phyloP scores from a whole-genome alignment of 2,888 invertebrate species.

The Andricus quercusramuli region DNA sequence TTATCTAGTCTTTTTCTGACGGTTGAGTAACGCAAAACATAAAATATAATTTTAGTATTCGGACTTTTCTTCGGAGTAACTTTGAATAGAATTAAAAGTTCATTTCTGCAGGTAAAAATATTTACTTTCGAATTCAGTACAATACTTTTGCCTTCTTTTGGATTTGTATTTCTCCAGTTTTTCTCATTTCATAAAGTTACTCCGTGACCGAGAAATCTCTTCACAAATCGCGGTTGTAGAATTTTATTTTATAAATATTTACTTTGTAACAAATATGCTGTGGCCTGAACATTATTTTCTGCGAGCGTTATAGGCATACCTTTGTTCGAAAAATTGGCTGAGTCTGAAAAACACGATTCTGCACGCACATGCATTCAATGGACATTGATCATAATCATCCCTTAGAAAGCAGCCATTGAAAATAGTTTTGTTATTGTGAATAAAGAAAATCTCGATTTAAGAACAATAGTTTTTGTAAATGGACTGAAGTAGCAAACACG shows the following conservation, averaged over 20 bases:
- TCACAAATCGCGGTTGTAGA: not conserved
- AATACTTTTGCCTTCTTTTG: not conserved
- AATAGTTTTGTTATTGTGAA: constrained; percentile 11
- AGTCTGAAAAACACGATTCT: not conserved
- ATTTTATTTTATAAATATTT: constrained; percentile 4
- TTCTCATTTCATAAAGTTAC: not conserved
- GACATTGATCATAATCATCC: constrained; percentile 13
- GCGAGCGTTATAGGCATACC: not conserved
- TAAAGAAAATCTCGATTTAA: constrained; percentile 19
- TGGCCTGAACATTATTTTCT: constrained; percentile 9
- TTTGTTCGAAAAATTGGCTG: not conserved
- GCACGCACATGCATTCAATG: constrained; percentile 2
- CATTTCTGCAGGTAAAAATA: not conserved
- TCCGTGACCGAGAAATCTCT: not conserved
- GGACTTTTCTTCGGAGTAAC: not conserved
- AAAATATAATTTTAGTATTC: not conserved
- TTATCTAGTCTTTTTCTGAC: not conserved
- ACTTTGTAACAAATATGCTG: not conserved
- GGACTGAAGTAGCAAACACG: too few species aligned
- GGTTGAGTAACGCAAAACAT: not conserved
- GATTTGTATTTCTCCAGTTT: not conserved
- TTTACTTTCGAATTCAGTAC: not conserved
- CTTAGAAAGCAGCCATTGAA: not conserved
- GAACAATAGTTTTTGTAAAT: too few species aligned
- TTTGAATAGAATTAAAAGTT: not conserved